Conservation (phyloP, 2,113 vertebrate genomes). For the Condylura cristata region DNA sequence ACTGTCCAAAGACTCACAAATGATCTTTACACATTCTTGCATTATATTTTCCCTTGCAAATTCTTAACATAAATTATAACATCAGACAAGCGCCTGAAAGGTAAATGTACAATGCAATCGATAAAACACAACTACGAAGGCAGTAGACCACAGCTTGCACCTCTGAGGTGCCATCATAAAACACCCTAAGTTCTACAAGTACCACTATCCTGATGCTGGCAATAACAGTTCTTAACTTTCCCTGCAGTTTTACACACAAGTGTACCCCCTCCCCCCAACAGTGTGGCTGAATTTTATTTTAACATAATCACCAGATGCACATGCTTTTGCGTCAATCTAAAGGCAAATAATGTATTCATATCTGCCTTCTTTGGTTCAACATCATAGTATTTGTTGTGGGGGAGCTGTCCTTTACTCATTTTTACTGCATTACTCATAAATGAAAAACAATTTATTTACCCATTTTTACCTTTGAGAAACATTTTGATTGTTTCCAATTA, state of each 20-base stretch:
- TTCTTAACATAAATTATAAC: background rate
- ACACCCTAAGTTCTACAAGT: background rate
- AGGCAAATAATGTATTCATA: background rate
- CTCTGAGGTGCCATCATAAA: background rate
- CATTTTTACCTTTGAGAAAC: background rate
- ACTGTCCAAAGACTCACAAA: background rate
- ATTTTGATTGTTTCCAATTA: background rate
- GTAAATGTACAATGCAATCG: background rate
- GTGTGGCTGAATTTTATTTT: too few relatives aligned
- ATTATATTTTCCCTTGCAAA: background rate
- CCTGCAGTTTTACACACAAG: too few relatives aligned
- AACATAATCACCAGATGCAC: rapidly evolving
- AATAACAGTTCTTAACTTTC: rapidly evolving
- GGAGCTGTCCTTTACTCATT: background rate
- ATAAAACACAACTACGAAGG: too few relatives aligned
- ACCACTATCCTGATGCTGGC: background rate
- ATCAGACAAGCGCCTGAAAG: background rate
- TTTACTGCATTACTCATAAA: background rate
- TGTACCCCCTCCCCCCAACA: background rate
- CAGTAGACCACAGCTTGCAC: background rate
- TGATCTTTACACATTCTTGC: background rate
- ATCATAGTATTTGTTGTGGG: background rate
- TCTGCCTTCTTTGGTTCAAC: background rate
- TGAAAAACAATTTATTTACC: background rate
- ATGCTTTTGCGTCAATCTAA: too few relatives aligned